Evolutionary conservation across 1,140 invertebrate genomes (phyloP), one percentile per base, ranked within the genome.

Genomic region (Nephila pilipes): DNA sequence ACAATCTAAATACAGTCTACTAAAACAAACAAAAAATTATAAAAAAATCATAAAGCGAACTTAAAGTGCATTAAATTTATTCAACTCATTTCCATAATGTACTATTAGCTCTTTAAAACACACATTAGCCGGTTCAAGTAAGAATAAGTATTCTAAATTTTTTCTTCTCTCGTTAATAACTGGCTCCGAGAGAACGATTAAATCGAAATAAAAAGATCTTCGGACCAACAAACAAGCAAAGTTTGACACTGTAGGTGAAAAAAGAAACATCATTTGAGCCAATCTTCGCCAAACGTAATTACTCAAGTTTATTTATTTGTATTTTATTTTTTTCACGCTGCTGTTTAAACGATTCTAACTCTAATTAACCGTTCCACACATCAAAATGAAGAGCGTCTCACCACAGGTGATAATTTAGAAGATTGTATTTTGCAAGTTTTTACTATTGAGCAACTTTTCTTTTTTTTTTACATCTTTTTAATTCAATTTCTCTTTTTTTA

Each of bases 281-380:
- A 75, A 75, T 75, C 69, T 25, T 32, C 29, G 69, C 69, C 69
- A 32, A 75, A 75, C 29, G 69, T 75, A 75, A 75, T 75, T 75
- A 75, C 29, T 75, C 69, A 75, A 75, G 69, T 75, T 75, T 75
- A 75, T 75, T 75, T 75, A 60, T 60, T 60, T 60, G 46, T 46
- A 46, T 46, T 46, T 46, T 46, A 60, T 60, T 60, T 60, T 58
- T 75, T 75, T 75, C 65, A 65, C 63, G 25, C 5, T 65, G 63
- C 63, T 65, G n/a, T 65, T 65, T 65, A 65, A 65, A 65, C 63
- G 63, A 65, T 12, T 36, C 69, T 32, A 36, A 75, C 25, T 29
- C 69, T 75, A 75, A 75, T 75, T 75, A 75, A 75, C 25, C 29
- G 29, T 75, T 75, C 32, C 69, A 18, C 29, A 3, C 69, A 32